These are phyloP conservation scores for Tragelaphus imberbis DNA, from an alignment of 2,113 vertebrate genomes.

Conservation along the genomic window DNA sequence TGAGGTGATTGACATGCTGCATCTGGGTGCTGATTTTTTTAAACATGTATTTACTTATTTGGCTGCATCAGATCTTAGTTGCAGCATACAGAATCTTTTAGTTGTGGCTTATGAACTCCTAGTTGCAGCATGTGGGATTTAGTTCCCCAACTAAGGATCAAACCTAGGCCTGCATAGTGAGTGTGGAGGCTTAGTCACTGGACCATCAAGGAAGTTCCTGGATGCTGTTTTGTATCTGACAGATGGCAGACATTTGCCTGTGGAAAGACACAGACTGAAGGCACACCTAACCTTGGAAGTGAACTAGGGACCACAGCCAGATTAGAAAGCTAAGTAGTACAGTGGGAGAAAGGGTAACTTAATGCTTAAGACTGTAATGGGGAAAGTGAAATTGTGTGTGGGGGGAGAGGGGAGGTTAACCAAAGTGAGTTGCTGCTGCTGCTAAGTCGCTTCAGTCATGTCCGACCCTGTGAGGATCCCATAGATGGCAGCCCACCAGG, in stretches of 20 bases:
- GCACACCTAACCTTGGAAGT: neutral
- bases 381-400: neutral
- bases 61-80: neutral
- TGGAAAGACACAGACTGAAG: neutral
- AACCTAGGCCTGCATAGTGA: neutral
- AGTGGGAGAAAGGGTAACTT: neutral
- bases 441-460: accelerated
- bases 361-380: neutral
- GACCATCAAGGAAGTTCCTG: neutral
- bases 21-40: neutral
- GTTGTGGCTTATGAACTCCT: neutral
- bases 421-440: neutral
- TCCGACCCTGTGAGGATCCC: neutral
- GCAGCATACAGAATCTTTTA: neutral
- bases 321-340: neutral
- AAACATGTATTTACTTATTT: neutral
- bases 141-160: neutral
- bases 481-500: neutral
- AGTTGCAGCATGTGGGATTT: neutral
- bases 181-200: neutral
- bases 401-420: neutral
- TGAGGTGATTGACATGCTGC: neutral
- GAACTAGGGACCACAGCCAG: too few species aligned
- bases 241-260: neutral
- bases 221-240: neutral